Evolutionary conservation across 1,140 invertebrate species (phyloP).

Genomic region (Drosophila fuyamai): DNA sequence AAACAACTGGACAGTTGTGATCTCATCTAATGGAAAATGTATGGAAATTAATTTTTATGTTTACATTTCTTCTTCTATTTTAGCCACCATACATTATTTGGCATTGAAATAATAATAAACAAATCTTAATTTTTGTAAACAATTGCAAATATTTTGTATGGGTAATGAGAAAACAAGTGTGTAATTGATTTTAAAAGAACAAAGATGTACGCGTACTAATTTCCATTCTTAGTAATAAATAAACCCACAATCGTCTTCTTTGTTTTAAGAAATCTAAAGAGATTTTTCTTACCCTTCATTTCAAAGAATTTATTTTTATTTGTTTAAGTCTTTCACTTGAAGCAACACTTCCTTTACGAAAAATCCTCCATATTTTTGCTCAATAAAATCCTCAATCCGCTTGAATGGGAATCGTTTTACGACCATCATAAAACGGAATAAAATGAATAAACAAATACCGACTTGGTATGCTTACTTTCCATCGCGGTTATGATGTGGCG

Average conservation of each 20-base stretch:
- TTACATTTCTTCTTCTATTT: not conserved
- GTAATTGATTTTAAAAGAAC: not conserved
- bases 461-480: constrained; percentile 13
- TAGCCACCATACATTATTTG: constrained; percentile 18
- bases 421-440: constrained; percentile 30
- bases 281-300: not conserved
- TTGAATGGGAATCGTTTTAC: constrained; percentile 42
- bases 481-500: constrained; percentile 12
- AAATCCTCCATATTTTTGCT: constrained; percentile 25
- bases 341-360: constrained; percentile 23
- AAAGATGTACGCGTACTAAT: not conserved
- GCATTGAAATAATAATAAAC: constrained; percentile 25
- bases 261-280: not conserved
- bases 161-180: constrained; percentile 6
- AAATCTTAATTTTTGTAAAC: constrained; percentile 25
- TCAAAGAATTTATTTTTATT: not conserved
- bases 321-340: constrained; percentile 19
- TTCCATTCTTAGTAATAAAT: not conserved
- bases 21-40: constrained; percentile 34
- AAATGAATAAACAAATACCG: constrained; percentile 34
- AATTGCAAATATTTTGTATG: not conserved
- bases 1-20: constrained; percentile 25
- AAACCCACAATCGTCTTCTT: not conserved
- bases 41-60: constrained; percentile 14
- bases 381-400: constrained; percentile 24